A percentile compares a stretch with the other conserved stretches of the same genome.
Evolutionary conservation across 2,797 vertebrate genomes (phyloP).

Genomic region (Notolabrus celidotus): DNA sequence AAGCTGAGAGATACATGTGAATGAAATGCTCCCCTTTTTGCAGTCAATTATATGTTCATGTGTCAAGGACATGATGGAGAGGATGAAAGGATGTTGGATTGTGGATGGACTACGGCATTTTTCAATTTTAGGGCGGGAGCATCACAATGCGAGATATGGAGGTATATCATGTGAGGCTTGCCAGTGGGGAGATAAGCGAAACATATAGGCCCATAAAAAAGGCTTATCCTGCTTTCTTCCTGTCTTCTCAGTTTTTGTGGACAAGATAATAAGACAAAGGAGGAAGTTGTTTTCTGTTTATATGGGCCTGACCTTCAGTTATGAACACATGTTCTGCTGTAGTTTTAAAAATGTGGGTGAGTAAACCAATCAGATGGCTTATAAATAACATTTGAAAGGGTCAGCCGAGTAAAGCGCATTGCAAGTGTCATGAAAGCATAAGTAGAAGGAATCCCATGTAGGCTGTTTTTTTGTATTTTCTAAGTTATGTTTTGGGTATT

Average conservation of each 20-base stretch:
- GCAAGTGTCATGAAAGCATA: too few species aligned
- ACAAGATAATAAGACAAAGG: constrained; percentile 44
- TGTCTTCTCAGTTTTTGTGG: constrained; percentile 29
- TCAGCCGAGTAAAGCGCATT: background rate
- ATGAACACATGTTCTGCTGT: background rate
- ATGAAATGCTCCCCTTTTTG: constrained; percentile 56
- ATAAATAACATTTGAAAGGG: constrained; percentile 5
- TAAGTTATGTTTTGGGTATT: too few species aligned
- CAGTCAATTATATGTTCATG: constrained; percentile 68
- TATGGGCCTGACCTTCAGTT: background rate
- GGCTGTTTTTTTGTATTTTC: too few species aligned
- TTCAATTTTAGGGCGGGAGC: constrained; percentile 46
- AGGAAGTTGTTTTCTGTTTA: constrained; percentile 18
- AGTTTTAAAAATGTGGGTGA: background rate
- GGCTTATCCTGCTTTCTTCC: constrained; percentile 36
- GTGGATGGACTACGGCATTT: constrained; percentile 36
- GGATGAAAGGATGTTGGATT: constrained; percentile 42
- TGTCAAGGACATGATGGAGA: constrained; percentile 55
- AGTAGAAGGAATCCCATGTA: too few species aligned
- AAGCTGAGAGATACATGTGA: constrained; percentile 71
- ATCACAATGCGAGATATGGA: constrained; percentile 29
- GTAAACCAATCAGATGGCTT: background rate
- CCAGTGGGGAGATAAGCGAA: constrained; percentile 38
- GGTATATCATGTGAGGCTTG: constrained; percentile 50
- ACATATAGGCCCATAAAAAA: constrained; percentile 48